Percentiles rank a stretch among this genome's conserved stretches.
phyloP scores from a whole-genome alignment of 2,888 invertebrate species.

The Tipula vernalis region DNA sequence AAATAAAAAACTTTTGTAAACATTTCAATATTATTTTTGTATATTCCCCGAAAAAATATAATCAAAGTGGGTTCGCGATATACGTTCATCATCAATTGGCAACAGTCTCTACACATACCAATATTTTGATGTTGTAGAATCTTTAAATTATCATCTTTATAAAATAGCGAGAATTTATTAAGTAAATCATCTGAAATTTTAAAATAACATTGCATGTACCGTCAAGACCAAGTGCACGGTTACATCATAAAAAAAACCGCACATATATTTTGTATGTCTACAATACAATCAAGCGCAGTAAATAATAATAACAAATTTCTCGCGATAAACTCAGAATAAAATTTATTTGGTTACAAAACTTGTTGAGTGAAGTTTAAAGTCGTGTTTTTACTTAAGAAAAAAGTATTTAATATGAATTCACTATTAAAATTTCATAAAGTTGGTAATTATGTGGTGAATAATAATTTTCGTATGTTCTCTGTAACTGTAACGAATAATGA shows the following conservation, averaged over 20 bases:
- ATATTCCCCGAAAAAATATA: not conserved
- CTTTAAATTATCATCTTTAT: not conserved
- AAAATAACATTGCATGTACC: not conserved
- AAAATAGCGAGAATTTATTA: not conserved
- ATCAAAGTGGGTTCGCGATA: not conserved
- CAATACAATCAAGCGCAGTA: not conserved
- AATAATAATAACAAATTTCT: not conserved
- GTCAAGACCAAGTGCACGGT: not conserved
- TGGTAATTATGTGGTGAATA: not conserved
- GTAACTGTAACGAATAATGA: not conserved
- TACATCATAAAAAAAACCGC: not conserved
- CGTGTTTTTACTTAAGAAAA: not conserved
- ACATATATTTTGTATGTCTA: not conserved
- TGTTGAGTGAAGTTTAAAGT: not conserved
- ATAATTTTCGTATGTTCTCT: not conserved
- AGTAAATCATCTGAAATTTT: not conserved
- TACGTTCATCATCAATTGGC: not conserved
- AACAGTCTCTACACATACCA: not conserved
- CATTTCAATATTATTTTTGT: not conserved
- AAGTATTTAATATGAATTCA: not conserved
- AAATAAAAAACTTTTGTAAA: not conserved
- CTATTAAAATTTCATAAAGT: not conserved
- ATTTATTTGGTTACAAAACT: not conserved
- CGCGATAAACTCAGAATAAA: not conserved
- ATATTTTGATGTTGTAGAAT: not conserved